Evolutionary conservation across 2,888 invertebrate species (phyloP), one percentile per base, ranked within the genome.

Genomic region (Physocephala rufipes): DNA sequence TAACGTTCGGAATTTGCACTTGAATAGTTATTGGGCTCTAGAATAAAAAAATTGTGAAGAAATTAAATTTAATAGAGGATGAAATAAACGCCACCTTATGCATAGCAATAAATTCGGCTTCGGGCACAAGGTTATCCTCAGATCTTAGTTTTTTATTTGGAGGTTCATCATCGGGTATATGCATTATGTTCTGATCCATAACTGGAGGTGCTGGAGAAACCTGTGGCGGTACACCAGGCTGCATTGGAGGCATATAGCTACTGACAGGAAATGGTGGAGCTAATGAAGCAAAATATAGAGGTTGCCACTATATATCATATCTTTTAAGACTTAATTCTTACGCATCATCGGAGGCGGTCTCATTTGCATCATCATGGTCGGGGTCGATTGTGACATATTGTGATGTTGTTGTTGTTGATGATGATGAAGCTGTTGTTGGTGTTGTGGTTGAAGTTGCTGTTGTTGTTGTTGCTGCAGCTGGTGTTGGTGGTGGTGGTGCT

Each of bases 51-150:
- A 49, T 1, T 5, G 4, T 13, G 19, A 55, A 16, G 36, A 36
- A 7, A 36, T 36, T 7, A 4, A 36, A 47, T 43, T 43, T 55
- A 58, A 47, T n/a, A 9, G 47, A 65, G 28, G 15, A 58, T 26
- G 53, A 45, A 28, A n/a, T n/a, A 24, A 55, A 13, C 15, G 28
- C 4, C 51, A 78, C 91, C 82, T 90, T 90, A 83, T 92, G 91
- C 78, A 90, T 87, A 15, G 90, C 87, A 74, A 93, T 86, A 87
- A 95, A 96, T 67, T 93, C 91, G 70, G 90, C 89, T 87, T 99
- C 99, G 0, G 97, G 94, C 76, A 98, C 91, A 12, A 99, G 89
- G 62, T 94, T 92, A 82, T 98, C 98, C 85, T 99, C 99, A 0
- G 95, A 95, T 74, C 96, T 90, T 73, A 93, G 87, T 83, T 95